A percentile compares a stretch with the other conserved stretches of the same genome.
Conservation (phyloP, 2,797 vertebrate species). For the Gastrophryne carolinensis region DNA sequence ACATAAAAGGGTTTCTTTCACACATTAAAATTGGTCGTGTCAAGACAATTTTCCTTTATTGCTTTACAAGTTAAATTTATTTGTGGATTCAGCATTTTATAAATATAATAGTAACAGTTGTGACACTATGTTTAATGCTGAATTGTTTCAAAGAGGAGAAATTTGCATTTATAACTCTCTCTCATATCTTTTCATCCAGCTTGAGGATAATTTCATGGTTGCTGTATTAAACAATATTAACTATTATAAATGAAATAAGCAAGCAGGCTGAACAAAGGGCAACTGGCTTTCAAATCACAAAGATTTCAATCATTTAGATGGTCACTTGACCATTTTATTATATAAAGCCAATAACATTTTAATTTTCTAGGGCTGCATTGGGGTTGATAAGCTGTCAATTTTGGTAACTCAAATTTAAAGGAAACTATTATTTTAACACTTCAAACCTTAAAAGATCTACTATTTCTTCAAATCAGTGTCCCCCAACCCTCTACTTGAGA, state of each 20-base stretch:
- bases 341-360: neutral
- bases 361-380: neutral
- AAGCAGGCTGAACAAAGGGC: neutral
- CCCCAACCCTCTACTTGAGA: too few relatives aligned
- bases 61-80: slow-evolving; percentile 49
- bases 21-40: slow-evolving; percentile 46
- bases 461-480: too few relatives aligned
- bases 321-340: neutral
- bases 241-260: slow-evolving; percentile 6
- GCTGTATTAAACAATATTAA: slow-evolving; percentile 37
- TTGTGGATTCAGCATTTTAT: slow-evolving; percentile 43
- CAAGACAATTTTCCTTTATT: slow-evolving; percentile 47
- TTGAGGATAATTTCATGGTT: slow-evolving; percentile 34
- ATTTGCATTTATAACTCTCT: slow-evolving; percentile 45
- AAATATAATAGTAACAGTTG: slow-evolving; percentile 29
- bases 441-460: too few relatives aligned
- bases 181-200: slow-evolving; percentile 14
- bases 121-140: slow-evolving; percentile 48
- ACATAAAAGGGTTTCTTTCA: slow-evolving; percentile 44
- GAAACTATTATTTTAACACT: neutral
- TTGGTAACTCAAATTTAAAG: neutral
- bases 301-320: neutral
- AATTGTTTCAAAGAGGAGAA: slow-evolving; percentile 49
- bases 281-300: neutral
- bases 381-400: neutral